Evolutionary conservation across 2,888 invertebrate species (phyloP).

Genomic region (Osmoderma eremita): DNA sequence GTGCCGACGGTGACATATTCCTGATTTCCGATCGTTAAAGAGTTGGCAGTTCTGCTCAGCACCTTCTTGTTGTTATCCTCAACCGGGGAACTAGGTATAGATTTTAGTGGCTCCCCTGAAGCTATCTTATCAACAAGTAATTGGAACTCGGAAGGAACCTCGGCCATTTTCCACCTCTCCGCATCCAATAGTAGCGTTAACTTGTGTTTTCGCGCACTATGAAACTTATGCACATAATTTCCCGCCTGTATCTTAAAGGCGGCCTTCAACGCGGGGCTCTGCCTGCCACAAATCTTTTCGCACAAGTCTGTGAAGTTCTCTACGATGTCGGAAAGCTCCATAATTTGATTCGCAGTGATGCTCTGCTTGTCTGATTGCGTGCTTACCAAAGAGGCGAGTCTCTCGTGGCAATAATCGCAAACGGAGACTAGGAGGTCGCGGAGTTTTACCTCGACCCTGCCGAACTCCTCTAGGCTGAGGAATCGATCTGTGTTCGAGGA

Average conservation of each 20-base stretch:
- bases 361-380: slow-evolving; percentile 79
- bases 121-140: slow-evolving; percentile 76
- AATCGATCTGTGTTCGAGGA: slow-evolving; percentile 72
- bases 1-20: slow-evolving; percentile 83
- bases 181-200: slow-evolving; percentile 85
- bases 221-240: slow-evolving; percentile 91
- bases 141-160: slow-evolving; percentile 91
- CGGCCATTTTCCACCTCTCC: slow-evolving; percentile 94
- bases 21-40: slow-evolving; percentile 61
- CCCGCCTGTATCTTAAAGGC: slow-evolving; percentile 89
- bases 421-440: slow-evolving; percentile 82
- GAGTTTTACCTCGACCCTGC: slow-evolving; percentile 75
- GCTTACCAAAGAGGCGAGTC: slow-evolving; percentile 88
- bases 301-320: slow-evolving; percentile 82
- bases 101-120: slow-evolving; percentile 61
- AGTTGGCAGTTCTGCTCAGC: slow-evolving; percentile 50
- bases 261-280: slow-evolving; percentile 81
- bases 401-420: slow-evolving; percentile 92
- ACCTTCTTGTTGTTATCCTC: slow-evolving; percentile 51
- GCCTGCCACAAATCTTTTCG: slow-evolving; percentile 77
- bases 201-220: slow-evolving; percentile 87
- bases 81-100: slow-evolving; percentile 58
- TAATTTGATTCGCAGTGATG: slow-evolving; percentile 81
- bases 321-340: slow-evolving; percentile 78
- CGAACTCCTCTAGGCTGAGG: slow-evolving; percentile 76